Evolutionary conservation across 2,113 vertebrate genomes (phyloP).

Genomic region (Centropristis striata): DNA sequence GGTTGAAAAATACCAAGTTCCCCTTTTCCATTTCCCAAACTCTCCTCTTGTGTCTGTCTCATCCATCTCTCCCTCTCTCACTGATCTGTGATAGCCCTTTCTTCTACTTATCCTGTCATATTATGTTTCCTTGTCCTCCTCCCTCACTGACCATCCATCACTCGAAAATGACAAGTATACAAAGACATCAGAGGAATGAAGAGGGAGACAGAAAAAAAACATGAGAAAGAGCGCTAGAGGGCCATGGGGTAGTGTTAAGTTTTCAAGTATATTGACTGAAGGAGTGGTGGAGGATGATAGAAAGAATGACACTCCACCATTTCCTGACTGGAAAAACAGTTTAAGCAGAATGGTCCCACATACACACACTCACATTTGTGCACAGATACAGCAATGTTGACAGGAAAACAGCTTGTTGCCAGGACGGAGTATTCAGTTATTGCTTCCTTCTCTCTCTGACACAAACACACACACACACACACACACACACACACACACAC

Average conservation of each 20-base stretch:
- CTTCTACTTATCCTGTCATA: slow-evolving; percentile 60
- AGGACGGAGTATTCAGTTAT: slow-evolving; percentile 72
- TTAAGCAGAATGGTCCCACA: slow-evolving; percentile 36
- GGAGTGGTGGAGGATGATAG: slow-evolving; percentile 49
- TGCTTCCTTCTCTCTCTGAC: slow-evolving; percentile 67
- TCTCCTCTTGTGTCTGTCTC: slow-evolving; percentile 10
- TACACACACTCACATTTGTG: slow-evolving; percentile 24
- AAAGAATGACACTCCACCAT: slow-evolving; percentile 51
- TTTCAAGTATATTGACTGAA: slow-evolving; percentile 38
- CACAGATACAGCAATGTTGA: slow-evolving; percentile 71
- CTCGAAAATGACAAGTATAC: slow-evolving; percentile 48
- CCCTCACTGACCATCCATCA: slow-evolving; percentile 61
- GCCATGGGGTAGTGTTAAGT: slow-evolving; percentile 24
- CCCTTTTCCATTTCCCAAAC: slow-evolving; percentile 15
- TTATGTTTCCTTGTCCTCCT: slow-evolving; percentile 60
- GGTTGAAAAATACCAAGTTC: too few relatives aligned
- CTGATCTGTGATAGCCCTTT: slow-evolving; percentile 49
- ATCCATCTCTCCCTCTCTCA: slow-evolving; percentile 4
- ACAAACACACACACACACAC: slow-evolving; percentile 26
- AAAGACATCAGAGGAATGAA: slow-evolving; percentile 61
- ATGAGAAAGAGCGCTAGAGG: slow-evolving; percentile 15
- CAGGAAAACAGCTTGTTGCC: slow-evolving; percentile 80
- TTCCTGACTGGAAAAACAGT: slow-evolving; percentile 74
- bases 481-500: slow-evolving; percentile 36
- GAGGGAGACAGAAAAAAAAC: slow-evolving; percentile 34